These are phyloP conservation scores for Venusia cambrica DNA, from an alignment of 2,888 invertebrate genomes.

Conservation along the genomic window DNA sequence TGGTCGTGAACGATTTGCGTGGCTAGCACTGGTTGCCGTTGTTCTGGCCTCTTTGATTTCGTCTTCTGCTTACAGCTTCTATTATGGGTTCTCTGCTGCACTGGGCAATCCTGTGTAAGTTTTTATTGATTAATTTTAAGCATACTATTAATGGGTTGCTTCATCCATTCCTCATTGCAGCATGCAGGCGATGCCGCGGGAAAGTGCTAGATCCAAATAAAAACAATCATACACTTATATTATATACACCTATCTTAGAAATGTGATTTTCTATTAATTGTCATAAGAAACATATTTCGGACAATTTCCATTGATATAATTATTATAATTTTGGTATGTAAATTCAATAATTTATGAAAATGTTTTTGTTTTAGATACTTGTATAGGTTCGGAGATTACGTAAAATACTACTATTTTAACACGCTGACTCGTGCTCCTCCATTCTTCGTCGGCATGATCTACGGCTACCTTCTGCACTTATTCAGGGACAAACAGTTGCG, in stretches of 20 bases:
- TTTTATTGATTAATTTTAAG: too few species aligned
- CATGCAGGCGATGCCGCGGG: too few species aligned
- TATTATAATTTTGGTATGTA: too few species aligned
- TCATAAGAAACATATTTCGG: too few species aligned
- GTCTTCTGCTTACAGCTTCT: constrained; percentile 47
- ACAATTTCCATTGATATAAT: too few species aligned
- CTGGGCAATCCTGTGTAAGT: constrained; percentile 60
- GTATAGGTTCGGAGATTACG: constrained; percentile 32
- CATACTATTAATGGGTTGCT: too few species aligned
- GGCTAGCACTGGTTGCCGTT: constrained; percentile 35
- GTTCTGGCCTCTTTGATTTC: constrained; percentile 40
- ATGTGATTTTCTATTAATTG: too few species aligned
- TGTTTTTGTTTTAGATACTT: constrained; percentile 8
- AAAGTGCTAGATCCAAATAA: too few species aligned
- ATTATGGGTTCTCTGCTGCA: constrained; percentile 51
- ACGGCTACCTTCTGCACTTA: constrained; percentile 50
- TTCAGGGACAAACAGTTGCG: constrained; percentile 41
- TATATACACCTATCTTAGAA: too few species aligned
- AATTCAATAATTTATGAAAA: too few species aligned
- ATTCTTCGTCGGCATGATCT: constrained; percentile 55
- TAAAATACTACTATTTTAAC: constrained; percentile 47
- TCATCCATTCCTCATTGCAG: too few species aligned
- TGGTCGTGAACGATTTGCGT: constrained; percentile 37
- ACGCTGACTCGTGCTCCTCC: constrained; percentile 53
- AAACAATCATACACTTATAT: too few species aligned